Conservation (phyloP, 53 echinoderm and acorn worm genomes). For the Pentamera pediparva region DNA sequence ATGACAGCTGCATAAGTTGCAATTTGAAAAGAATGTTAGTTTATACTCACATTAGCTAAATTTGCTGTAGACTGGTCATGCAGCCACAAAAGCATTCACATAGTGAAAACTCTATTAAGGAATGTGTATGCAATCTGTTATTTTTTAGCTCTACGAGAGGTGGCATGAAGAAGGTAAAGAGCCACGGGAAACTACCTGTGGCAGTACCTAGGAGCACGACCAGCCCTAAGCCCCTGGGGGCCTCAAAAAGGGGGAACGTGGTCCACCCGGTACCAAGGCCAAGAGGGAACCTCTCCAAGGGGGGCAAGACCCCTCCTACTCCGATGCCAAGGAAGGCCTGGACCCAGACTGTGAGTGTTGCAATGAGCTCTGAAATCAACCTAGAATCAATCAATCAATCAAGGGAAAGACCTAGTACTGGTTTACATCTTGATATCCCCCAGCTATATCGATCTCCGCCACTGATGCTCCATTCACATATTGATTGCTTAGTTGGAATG, state of each 20-base stretch:
- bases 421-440: too few relatives aligned
- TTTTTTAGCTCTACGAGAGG: background rate
- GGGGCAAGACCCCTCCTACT: background rate
- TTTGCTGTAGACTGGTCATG: too few relatives aligned
- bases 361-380: background rate
- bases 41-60: too few relatives aligned
- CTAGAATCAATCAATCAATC: background rate
- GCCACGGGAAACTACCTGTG: slow-evolving; percentile 13
- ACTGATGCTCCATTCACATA: too few relatives aligned
- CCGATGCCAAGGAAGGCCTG: slow-evolving; percentile 10
- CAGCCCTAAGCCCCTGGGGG: background rate
- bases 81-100: background rate
- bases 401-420: too few relatives aligned
- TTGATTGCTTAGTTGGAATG: too few relatives aligned
- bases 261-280: slow-evolving; percentile 19
- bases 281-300: background rate
- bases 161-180: slow-evolving; percentile 3
- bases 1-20: too few relatives aligned
- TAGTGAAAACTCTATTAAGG: background rate
- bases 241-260: background rate
- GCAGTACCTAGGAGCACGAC: slow-evolving; percentile 10
- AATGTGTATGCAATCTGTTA: background rate
- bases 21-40: too few relatives aligned
- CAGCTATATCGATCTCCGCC: too few relatives aligned
- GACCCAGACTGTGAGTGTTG: background rate